A percentile compares a stretch with the other conserved stretches of the same genome.
Evolutionary conservation across 1,140 invertebrate genomes (phyloP).

Genomic region (Samia ricini): DNA sequence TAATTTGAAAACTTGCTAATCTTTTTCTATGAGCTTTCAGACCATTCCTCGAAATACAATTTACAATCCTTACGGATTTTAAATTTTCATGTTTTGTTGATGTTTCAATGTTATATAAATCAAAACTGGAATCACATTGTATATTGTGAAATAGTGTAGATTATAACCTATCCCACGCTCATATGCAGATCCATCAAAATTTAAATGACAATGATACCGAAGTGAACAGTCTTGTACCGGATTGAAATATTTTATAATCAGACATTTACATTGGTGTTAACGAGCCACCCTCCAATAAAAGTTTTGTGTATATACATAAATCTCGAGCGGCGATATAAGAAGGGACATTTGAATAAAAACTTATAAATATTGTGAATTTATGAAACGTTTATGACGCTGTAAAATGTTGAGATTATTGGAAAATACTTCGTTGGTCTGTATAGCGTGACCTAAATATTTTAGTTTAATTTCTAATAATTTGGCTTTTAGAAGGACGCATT

Average conservation of each 20-base stretch:
- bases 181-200: slow-evolving; percentile 1
- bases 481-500: no score
- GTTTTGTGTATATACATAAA: slow-evolving; percentile 64
- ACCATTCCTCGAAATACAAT: no score
- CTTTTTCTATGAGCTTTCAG: no score
- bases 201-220: slow-evolving; percentile 3
- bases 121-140: background rate
- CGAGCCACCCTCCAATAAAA: slow-evolving; percentile 60
- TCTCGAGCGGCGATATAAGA: slow-evolving; percentile 42
- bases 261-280: slow-evolving; percentile 70
- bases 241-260: slow-evolving; percentile 48
- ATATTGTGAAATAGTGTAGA: background rate
- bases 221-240: background rate
- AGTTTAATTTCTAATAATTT: no score
- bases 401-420: slow-evolving; percentile 34
- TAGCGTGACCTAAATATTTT: background rate
- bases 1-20: no score
- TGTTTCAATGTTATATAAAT: background rate
- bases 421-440: slow-evolving; percentile 8
- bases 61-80: no score
- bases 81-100: no score
- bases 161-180: background rate
- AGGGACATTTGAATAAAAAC: slow-evolving; percentile 49
- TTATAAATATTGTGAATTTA: slow-evolving; percentile 56
- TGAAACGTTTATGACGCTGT: slow-evolving; percentile 53